phyloP scores from a whole-genome alignment of 2,797 vertebrate species.

The Phoebastria nigripes region DNA sequence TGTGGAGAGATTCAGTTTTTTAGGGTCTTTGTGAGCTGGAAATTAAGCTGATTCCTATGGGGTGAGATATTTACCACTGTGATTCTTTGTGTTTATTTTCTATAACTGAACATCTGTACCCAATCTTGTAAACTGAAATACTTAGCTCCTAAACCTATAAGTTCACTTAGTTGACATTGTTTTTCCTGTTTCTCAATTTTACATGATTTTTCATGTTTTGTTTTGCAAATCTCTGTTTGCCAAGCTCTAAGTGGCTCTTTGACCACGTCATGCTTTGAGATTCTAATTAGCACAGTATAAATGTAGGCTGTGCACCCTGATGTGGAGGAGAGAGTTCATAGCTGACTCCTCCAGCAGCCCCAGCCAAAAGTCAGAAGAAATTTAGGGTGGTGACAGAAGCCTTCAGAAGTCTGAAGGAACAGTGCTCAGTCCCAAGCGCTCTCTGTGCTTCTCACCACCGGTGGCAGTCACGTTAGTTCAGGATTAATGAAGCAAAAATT shows the following conservation, averaged over 20 bases:
- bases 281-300: not conserved
- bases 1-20: not conserved
- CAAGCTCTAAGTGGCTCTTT: not conserved
- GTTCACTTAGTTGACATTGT: accelerated
- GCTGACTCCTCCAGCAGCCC: not conserved
- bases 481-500: not conserved
- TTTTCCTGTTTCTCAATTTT: not conserved
- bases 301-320: not conserved
- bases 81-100: not conserved
- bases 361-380: not conserved
- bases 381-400: not conserved
- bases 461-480: not conserved
- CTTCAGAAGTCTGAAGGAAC: not conserved
- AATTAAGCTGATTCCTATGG: not conserved
- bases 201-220: not conserved
- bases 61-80: not conserved
- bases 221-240: not conserved
- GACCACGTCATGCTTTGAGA: not conserved
- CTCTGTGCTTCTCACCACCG: not conserved
- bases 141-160: not conserved
- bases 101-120: not conserved
- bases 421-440: not conserved
- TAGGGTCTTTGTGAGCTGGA: not conserved
- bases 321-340: not conserved
- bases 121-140: not conserved